phyloP scores from a whole-genome alignment of 2,888 invertebrate species.

The Xestia rhomboidea region DNA sequence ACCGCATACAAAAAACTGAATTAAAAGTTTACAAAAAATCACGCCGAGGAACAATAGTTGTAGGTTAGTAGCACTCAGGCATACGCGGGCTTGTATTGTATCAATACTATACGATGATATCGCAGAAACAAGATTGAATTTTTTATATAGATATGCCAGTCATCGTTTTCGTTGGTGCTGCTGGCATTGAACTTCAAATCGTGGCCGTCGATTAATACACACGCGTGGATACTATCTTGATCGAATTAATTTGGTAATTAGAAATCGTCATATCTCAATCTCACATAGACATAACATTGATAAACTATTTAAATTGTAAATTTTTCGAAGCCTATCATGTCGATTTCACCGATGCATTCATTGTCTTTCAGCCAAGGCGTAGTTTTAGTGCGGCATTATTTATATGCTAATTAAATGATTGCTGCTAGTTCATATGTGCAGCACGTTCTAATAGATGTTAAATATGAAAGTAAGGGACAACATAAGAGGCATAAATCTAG shows the following conservation, averaged over 20 bases:
- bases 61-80: slow-evolving; percentile 75
- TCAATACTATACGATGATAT: slow-evolving; percentile 74
- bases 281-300: slow-evolving; percentile 22
- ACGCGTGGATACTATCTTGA: slow-evolving; percentile 50
- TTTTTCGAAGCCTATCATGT: slow-evolving; percentile 18
- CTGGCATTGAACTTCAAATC: slow-evolving; percentile 81
- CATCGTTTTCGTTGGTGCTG: slow-evolving; percentile 77
- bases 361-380: slow-evolving; percentile 8
- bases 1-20: slow-evolving; percentile 16
- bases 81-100: slow-evolving; percentile 67
- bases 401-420: slow-evolving; percentile 45
- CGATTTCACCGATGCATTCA: slow-evolving; percentile 39
- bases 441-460: slow-evolving; percentile 50
- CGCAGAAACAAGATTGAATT: slow-evolving; percentile 73
- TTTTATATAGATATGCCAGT: slow-evolving; percentile 71
- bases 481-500: slow-evolving; percentile 14
- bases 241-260: slow-evolving; percentile 59
- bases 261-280: slow-evolving; percentile 56
- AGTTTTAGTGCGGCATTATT: slow-evolving; percentile 31
- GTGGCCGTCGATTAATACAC: slow-evolving; percentile 66
- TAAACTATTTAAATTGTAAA: slow-evolving; percentile 37
- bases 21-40: slow-evolving; percentile 28
- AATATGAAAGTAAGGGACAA: slow-evolving; percentile 43
- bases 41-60: slow-evolving; percentile 61
- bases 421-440: slow-evolving; percentile 33